Conservation (phyloP, 2,797 vertebrate species). For the Artibeus lituratus region DNA sequence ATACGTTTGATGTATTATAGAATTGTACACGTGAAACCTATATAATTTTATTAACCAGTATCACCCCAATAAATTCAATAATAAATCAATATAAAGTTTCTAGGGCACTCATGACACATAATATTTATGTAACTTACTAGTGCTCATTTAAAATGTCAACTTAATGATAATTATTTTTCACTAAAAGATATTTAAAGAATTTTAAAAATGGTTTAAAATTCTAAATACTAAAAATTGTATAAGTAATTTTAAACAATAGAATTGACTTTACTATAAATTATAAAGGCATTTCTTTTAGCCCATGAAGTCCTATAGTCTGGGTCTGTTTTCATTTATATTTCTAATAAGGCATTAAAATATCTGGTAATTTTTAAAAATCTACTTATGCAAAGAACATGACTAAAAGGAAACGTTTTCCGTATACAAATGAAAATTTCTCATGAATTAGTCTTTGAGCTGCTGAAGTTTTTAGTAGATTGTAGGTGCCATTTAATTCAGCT, state of each 20-base stretch:
- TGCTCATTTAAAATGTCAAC: neutral
- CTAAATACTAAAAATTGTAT: neutral
- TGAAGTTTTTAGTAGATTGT: neutral
- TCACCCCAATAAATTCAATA: neutral
- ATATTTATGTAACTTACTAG: neutral
- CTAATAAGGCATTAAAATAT: neutral
- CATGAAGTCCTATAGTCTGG: neutral
- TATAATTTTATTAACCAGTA: neutral
- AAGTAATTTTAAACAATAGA: slow-evolving; percentile 11
- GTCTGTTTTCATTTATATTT: neutral
- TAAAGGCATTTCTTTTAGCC: neutral
- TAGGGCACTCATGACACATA: neutral
- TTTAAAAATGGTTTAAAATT: neutral
- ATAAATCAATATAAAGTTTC: neutral
- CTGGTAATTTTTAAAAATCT: neutral
- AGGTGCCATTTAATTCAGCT: neutral
- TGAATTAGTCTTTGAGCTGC: neutral
- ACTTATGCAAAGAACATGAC: neutral
- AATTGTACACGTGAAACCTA: neutral
- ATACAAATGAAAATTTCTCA: neutral
- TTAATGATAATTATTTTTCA: neutral
- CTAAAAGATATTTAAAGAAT: neutral
- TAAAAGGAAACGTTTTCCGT: neutral
- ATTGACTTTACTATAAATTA: neutral
- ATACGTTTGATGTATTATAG: neutral